Percentiles rank a stretch among this genome's conserved stretches.
phyloP scores from a whole-genome alignment of 2,888 invertebrate species.

The Drosophila prolongata region DNA sequence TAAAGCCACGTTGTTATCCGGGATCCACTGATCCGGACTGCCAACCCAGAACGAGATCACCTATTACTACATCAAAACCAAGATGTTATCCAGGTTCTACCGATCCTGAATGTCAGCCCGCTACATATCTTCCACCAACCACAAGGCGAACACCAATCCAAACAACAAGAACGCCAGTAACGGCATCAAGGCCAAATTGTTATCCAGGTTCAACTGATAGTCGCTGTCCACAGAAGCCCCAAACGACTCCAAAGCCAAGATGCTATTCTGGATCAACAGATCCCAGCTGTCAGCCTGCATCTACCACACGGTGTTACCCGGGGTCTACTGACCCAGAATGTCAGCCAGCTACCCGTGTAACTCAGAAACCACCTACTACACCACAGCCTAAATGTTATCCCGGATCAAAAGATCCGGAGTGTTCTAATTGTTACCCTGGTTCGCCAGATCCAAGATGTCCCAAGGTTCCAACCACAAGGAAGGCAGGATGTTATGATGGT shows the following conservation, averaged over 20 bases:
- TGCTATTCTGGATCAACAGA: constrained; percentile 4
- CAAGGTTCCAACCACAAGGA: constrained; percentile 35
- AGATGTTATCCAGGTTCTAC: constrained; percentile 24
- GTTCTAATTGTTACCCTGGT: constrained; percentile 30
- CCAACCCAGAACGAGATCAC: constrained; percentile 6
- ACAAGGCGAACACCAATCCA: neutral
- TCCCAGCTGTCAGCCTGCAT: neutral
- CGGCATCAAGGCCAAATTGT: constrained; percentile 15
- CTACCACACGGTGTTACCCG: neutral
- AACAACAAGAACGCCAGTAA: constrained; percentile 22
- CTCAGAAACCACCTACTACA: neutral
- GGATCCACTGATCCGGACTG: constrained; percentile 74
- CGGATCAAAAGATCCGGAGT: constrained; percentile 67
- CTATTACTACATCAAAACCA: constrained; percentile 9
- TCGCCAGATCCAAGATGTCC: constrained; percentile 33
- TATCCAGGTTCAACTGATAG: constrained; percentile 69
- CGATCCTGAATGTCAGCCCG: constrained; percentile 21
- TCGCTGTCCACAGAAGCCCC: constrained; percentile 43
- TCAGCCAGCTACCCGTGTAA: neutral
- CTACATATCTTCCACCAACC: constrained; percentile 6
- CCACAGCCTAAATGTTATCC: constrained; percentile 72
- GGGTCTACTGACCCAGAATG: constrained; percentile 3
- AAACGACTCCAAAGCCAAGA: neutral
- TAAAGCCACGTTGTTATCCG: constrained; percentile 12
- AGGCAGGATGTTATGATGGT: constrained; percentile 81